These are phyloP conservation scores for Aplocera efformata DNA, from an alignment of 2,888 invertebrate genomes.

Conservation along the genomic window DNA sequence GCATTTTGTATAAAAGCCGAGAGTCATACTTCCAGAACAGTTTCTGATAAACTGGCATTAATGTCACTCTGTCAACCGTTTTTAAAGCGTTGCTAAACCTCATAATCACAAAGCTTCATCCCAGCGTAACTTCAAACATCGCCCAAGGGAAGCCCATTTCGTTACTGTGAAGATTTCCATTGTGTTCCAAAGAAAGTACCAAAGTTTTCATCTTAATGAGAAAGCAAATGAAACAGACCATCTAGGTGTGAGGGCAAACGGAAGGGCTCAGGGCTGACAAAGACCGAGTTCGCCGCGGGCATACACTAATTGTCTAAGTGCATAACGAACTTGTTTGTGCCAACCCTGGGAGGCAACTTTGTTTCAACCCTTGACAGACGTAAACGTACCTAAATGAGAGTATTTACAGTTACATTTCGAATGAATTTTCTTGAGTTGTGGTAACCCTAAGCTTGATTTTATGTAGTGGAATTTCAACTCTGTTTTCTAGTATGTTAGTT, in stretches of 20 bases:
- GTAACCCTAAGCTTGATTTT: constrained; percentile 19
- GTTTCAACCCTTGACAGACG: constrained; percentile 17
- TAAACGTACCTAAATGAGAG: constrained; percentile 34
- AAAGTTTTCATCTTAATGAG: constrained; percentile 33
- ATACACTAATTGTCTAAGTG: constrained; percentile 79
- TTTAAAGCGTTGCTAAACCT: too few relatives aligned
- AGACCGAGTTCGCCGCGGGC: constrained; percentile 51
- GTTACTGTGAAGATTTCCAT: constrained; percentile 2
- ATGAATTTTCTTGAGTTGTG: constrained; percentile 19
- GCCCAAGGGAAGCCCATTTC: not conserved
- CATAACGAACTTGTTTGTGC: constrained; percentile 73
- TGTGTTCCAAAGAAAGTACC: constrained; percentile 12
- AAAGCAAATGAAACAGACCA: constrained; percentile 25
- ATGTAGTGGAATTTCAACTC: constrained; percentile 10
- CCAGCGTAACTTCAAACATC: not conserved
- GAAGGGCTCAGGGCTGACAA: constrained; percentile 63
- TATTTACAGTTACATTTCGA: constrained; percentile 37
- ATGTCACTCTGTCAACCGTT: too few relatives aligned
- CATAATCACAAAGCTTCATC: not conserved
- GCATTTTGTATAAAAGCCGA: too few relatives aligned
- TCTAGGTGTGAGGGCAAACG: constrained; percentile 52
- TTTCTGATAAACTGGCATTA: too few relatives aligned
- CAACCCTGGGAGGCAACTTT: constrained; percentile 55
- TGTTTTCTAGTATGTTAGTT: constrained; percentile 5
- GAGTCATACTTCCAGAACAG: too few relatives aligned